Base-by-base conservation (phyloP, 1,140 invertebrate genomes). In the Pristionchus pacificus region DNA sequence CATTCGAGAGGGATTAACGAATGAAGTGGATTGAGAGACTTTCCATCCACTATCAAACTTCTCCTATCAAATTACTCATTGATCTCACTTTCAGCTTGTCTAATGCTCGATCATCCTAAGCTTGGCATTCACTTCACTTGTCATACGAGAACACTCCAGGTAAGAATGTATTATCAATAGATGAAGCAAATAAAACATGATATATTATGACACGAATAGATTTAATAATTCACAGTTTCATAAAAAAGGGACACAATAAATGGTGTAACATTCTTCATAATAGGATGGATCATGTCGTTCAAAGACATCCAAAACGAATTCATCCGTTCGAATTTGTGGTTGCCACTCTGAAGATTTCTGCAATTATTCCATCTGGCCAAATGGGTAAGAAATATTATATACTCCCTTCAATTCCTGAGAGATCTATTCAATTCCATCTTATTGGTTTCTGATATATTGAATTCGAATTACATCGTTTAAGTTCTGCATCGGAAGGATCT, bases 111-210 rank as follows among this genome's bases (percentile, higher is more conserved):
- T 38, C 70, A 72, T 58, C 70, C 70, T 3, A 61, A 33, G 6
- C 65, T 72, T 63, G 70, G 70, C 13, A n/a, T 72, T 28, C 70
- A 72, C 59, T 72, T 67, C 60, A 72, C 70, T n/a, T 72, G 70
- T 58, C 65, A 72, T 29, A 68, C 57, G 2, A 72, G 32, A 31
- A 65, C 63, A 29, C 28, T 72, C 6, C 65, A 72, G 62, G 69
- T 71, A 64, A 30, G 24, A 25, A 6, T 27, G 19, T 25, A 58
- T n/a, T n/a, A n/a, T n/a, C n/a, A n/a, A n/a, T n/a, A n/a, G n/a
- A n/a, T n/a, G n/a, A n/a, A n/a, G n/a, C n/a, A n/a, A n/a, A n/a
- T n/a, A n/a, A n/a, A n/a, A n/a, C n/a, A n/a, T n/a, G n/a, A n/a
- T n/a, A n/a, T n/a, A n/a, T n/a, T n/a, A n/a, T n/a, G n/a, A n/a